phyloP scores from a whole-genome alignment of 2,888 invertebrate genomes.

The Lepidocyrtoides sp. region DNA sequence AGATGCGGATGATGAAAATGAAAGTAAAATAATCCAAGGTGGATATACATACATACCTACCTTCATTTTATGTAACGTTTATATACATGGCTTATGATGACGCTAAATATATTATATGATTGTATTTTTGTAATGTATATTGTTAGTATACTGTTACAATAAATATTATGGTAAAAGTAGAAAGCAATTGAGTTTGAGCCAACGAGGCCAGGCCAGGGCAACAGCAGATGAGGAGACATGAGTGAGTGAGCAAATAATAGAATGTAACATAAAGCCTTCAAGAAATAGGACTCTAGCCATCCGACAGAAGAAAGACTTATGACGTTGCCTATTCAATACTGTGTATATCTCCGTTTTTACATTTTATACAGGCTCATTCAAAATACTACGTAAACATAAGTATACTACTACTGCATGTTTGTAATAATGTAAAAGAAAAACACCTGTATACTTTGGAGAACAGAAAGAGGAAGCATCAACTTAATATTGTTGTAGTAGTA shows the following conservation, averaged over 20 bases:
- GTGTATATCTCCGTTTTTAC: background rate
- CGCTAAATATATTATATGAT: conserved; percentile 9
- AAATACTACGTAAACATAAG: too few relatives aligned
- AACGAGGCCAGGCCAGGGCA: background rate
- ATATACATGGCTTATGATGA: too few relatives aligned
- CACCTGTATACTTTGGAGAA: conserved; percentile 40
- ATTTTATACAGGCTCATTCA: too few relatives aligned
- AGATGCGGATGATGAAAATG: conserved; percentile 42
- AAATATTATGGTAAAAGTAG: background rate
- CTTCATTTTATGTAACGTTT: background rate
- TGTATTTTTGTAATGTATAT: background rate
- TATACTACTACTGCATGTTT: too few relatives aligned
- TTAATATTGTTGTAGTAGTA: background rate
- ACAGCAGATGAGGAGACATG: conserved; percentile 56
- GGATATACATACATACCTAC: background rate
- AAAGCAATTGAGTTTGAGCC: conserved; percentile 15
- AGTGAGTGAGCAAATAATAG: conserved; percentile 70
- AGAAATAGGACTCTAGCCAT: conserved; percentile 49
- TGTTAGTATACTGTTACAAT: background rate
- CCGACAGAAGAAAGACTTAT: conserved; percentile 10
- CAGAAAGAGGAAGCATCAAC: background rate
- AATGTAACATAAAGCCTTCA: conserved; percentile 57
- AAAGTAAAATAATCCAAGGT: conserved; percentile 13
- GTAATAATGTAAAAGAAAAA: too few relatives aligned
- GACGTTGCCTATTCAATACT: background rate